Evolutionary conservation across 2,113 vertebrate species (phyloP).

Genomic region (Muntiacus reevesi): DNA sequence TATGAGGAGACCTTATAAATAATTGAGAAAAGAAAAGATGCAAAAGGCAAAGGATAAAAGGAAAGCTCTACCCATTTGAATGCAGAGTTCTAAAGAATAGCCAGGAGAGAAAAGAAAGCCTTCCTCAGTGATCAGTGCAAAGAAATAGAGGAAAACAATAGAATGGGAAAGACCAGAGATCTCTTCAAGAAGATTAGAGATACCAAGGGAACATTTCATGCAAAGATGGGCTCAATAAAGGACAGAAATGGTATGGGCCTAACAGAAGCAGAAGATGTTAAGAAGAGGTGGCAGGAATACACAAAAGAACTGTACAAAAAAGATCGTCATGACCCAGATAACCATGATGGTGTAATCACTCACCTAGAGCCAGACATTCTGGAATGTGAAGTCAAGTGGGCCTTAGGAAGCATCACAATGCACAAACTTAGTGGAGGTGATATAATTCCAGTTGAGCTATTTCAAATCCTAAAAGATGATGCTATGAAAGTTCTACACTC

Average conservation of each 20-base stretch:
- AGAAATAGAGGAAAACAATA: background rate
- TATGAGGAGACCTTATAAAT: background rate
- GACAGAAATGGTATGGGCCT: background rate
- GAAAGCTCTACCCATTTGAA: background rate
- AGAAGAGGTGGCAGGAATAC: background rate
- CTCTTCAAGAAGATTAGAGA: background rate
- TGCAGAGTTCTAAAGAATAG: background rate
- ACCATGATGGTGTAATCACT: fast-evolving
- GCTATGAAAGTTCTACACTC: background rate
- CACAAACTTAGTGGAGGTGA: background rate
- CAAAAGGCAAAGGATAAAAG: background rate
- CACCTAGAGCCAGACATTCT: background rate
- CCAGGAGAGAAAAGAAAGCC: background rate
- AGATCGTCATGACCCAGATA: background rate
- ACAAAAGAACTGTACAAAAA: background rate
- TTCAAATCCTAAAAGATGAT: background rate
- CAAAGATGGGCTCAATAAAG: background rate
- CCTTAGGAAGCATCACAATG: background rate
- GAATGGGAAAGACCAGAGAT: background rate
- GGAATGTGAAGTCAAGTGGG: background rate
- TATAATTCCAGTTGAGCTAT: background rate
- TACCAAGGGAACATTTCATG: background rate
- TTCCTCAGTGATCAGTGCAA: background rate
- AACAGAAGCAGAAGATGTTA: background rate
- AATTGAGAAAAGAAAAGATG: background rate